phyloP scores from a whole-genome alignment of 2,113 vertebrate genomes.

The Heterochromis multidens region DNA sequence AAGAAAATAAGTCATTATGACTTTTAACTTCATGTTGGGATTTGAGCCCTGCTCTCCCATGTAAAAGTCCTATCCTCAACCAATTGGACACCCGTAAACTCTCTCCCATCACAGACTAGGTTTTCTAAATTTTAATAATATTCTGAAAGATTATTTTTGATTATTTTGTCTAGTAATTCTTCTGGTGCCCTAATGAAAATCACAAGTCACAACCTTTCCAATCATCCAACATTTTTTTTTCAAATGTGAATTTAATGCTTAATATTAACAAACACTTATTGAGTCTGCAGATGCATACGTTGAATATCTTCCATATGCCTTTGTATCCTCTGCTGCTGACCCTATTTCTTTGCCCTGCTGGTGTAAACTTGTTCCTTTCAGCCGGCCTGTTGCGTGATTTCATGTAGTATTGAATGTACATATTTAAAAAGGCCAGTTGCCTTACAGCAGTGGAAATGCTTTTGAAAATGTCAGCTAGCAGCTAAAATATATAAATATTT shows the following conservation, averaged over 20 bases:
- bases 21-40: not conserved
- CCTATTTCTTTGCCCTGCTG: not conserved
- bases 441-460: slow-evolving; percentile 17
- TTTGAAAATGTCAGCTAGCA: slow-evolving; percentile 43
- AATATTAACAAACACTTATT: not conserved
- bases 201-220: not conserved
- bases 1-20: not conserved
- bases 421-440: slow-evolving; percentile 35
- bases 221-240: not conserved
- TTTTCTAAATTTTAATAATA: not conserved
- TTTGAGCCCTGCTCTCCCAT: not conserved
- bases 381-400: not conserved
- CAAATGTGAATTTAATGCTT: not conserved
- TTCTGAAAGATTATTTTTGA: not conserved
- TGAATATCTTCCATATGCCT: not conserved
- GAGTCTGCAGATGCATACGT: not conserved
- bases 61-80: not conserved
- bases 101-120: too few species aligned
- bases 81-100: not conserved
- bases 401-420: not conserved
- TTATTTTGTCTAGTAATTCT: not conserved
- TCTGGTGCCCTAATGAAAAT: not conserved
- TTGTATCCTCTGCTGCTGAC: not conserved
- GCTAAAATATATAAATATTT: not conserved
- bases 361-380: not conserved